Evolutionary conservation across 30 jellyfish, hydroid and myxozoan genomes (phyloP).

Genomic region (Aurelia sp.): DNA sequence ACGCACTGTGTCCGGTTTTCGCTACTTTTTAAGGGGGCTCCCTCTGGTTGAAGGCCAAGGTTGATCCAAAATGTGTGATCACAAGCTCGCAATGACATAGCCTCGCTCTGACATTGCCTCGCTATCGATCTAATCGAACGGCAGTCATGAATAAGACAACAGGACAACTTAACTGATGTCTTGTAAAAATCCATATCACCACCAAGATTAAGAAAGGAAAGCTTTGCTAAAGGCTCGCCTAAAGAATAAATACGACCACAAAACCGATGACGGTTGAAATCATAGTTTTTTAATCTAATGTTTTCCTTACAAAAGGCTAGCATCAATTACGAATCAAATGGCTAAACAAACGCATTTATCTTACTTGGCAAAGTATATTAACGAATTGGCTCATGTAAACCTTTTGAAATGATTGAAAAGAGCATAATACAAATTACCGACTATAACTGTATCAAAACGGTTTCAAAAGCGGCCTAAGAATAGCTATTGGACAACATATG

Average conservation of each 20-base stretch:
- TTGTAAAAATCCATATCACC: too few species aligned
- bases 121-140: background rate
- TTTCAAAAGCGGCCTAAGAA: slow-evolving; percentile 11
- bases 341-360: background rate
- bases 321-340: slow-evolving; percentile 7
- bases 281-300: background rate
- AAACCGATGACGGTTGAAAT: too few species aligned
- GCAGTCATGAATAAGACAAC: background rate
- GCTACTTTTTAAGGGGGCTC: too few species aligned
- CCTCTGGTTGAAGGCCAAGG: too few species aligned
- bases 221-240: too few species aligned
- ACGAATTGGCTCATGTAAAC: background rate
- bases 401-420: background rate
- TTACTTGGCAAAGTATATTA: slow-evolving; percentile 27
- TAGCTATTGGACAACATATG: slow-evolving; percentile 6
- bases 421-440: background rate
- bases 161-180: too few species aligned
- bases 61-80: too few species aligned
- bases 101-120: background rate
- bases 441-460: background rate
- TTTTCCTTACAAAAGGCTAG: background rate
- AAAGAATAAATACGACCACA: too few species aligned
- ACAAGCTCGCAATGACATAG: background rate
- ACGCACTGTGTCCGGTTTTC: too few species aligned
- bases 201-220: too few species aligned